These are phyloP conservation scores for Narcine bancroftii DNA, from an alignment of 2,113 vertebrate species.

Conservation along the genomic window DNA sequence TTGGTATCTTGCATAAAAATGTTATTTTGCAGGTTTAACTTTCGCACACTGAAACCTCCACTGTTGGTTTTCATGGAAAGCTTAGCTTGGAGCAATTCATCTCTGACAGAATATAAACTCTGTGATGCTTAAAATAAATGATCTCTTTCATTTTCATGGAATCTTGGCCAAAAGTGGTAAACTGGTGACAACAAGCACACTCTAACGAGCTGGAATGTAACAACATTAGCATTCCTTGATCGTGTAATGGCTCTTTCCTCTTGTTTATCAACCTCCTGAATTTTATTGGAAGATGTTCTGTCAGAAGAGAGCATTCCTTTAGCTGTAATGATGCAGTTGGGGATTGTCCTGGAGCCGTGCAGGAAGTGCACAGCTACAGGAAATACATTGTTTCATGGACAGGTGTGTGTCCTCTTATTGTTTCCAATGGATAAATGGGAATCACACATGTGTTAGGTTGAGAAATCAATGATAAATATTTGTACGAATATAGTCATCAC, in stretches of 20 bases:
- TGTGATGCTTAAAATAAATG: not conserved
- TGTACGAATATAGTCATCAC: not conserved
- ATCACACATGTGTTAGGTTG: constrained; percentile 26
- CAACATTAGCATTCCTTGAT: not conserved
- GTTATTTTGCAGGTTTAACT: not conserved
- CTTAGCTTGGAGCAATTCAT: not conserved
- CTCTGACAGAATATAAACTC: not conserved
- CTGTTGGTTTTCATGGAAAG: not conserved
- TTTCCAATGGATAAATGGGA: constrained; percentile 36
- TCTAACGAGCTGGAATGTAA: not conserved
- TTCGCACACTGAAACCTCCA: not conserved
- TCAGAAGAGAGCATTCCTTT: constrained; percentile 33
- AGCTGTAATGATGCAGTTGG: constrained; percentile 27
- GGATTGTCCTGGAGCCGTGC: not conserved
- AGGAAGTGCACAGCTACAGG: constrained; percentile 26
- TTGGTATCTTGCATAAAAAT: not conserved
- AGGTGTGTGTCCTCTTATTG: constrained; percentile 35
- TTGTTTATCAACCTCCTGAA: constrained; percentile 15
- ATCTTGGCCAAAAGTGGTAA: not conserved
- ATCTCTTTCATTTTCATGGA: not conserved
- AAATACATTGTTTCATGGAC: constrained; percentile 34
- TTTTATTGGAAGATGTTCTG: constrained; percentile 29
- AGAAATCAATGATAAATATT: constrained; percentile 36
- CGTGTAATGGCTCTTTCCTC: constrained; percentile 25
- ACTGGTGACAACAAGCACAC: not conserved